Conservation (phyloP, 2,797 vertebrate genomes). For the Morus bassanus region DNA sequence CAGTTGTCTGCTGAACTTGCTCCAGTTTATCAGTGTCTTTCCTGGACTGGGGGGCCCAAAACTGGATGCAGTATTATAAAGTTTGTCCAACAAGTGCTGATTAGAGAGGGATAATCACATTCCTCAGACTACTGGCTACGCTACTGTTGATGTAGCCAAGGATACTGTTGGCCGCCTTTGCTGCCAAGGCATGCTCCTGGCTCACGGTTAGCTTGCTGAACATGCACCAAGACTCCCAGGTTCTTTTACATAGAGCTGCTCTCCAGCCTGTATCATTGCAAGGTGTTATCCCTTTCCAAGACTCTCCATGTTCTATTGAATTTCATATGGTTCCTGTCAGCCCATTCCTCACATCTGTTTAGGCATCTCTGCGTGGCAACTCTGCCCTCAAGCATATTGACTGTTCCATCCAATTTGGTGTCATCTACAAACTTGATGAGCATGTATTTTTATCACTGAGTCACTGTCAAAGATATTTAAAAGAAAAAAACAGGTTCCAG, state of each 20-base stretch:
- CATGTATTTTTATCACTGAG: background rate
- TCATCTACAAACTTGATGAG: background rate
- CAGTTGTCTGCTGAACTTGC: background rate
- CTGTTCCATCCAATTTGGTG: background rate
- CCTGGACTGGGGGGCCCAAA: background rate
- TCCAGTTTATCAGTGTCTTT: slow-evolving; percentile 42
- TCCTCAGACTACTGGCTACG: slow-evolving; percentile 52
- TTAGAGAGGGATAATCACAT: slow-evolving; percentile 54
- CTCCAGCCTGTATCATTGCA: background rate
- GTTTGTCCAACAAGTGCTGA: slow-evolving; percentile 19
- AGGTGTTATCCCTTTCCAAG: background rate
- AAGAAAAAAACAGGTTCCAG: background rate
- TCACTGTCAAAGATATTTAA: background rate
- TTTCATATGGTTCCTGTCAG: background rate
- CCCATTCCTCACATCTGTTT: background rate
- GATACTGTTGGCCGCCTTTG: slow-evolving; percentile 26
- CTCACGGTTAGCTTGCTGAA: slow-evolving; percentile 1
- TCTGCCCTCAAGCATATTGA: background rate
- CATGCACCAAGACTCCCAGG: background rate
- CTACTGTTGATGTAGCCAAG: slow-evolving; percentile 45
- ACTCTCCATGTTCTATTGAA: background rate
- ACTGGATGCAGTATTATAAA: slow-evolving; percentile 22
- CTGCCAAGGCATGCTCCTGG: slow-evolving; percentile 60
- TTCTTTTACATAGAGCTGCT: background rate
- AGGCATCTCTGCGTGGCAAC: background rate